Evolutionary conservation across 2,888 invertebrate species (phyloP), one percentile per base, ranked within the genome.

Genomic region (Xanthia icteritia): DNA sequence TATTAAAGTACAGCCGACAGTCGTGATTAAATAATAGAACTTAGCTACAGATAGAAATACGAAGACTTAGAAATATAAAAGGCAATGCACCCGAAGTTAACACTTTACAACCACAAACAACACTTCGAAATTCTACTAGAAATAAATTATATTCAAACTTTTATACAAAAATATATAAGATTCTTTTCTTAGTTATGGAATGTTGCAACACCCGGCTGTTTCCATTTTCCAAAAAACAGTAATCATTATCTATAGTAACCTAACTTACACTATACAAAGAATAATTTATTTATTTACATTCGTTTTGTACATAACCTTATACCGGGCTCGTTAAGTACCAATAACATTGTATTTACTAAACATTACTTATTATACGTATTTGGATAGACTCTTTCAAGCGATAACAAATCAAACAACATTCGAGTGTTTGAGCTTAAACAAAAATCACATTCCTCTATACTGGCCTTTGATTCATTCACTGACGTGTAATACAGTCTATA

Each of bases 361-460:
- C 89, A 86, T 93, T 94, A 95, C 95, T 96, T 96, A 96, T 83
- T 77, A 94, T 96, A 96, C 92, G 95, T 96, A 96, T 96, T 96
- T 96, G 96, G 96, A 96, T 96, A 96, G 95, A 96, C 96, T 96
- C 96, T 96, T 95, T 94, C 93, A 95, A 94, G 93, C 94, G 93
- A 96, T 95, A 96, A 96, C 95, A 95, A 95, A 92, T 94, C 93
- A 93, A 94, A 93, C 92, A 92, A 92, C 90, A 79, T 72, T 77
- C 76, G 91, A 90, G 90, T 90, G 92, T 92, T 90, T 94, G 94
- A 95, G 91, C 91, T 93, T 94, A 94, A 93, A 89, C 88, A 84
- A 89, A 84, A 93, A 96, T 96, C 96, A 96, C 96, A 96, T 93
- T 94, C 94, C 94, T 93, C 93, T 93, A 92, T 96, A 96, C 96